Base-by-base conservation (phyloP, 2,113 vertebrate genomes). In the Nycticebus coucang region DNA sequence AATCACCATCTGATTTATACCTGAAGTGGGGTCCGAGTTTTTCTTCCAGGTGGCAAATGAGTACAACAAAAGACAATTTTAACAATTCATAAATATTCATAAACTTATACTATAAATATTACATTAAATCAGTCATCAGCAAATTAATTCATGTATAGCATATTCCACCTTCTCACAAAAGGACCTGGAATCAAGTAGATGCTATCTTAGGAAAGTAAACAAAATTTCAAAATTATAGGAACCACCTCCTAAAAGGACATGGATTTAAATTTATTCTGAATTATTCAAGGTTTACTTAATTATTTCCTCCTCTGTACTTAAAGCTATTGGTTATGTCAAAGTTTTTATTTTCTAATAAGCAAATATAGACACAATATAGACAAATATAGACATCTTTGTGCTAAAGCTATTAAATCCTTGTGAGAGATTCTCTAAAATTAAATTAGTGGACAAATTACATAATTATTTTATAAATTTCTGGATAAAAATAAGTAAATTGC, bases 21-120 rank as follows among this genome's bases (percentile, higher is more conserved):
- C 5, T 41, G 41, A 41, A 41, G 41, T 41, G 41, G 41, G 5
- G 41, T 41, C 41, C 5, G 41, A 41, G 41, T 41, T 41, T 41
- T 41, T 41, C 41, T 41, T 41, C 41, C 41, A 41, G 41, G 41
- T 41, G 41, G 41, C 41, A 41, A 41, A 41, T 41, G 41, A 41
- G 41, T 41, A 41, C 41, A 41, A 41, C 41, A 41, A 41, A 41
- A 94, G 37, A 33, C 10, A 64, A 85, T 81, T 91, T 79, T 66
- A 95, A 85, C 94, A 62, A 86, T 28, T 85, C 60, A 78, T 37
- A 72, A 83, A 50, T 90, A 78, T 72, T 89, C 69, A 92, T 18
- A 86, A 81, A 35, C 57, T 88, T 93, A 55, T 14, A 66, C 14
- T 41, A 53, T 9, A 77, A 62, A 60, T 71, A 89, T 18, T 84